A percentile compares a stretch with the other conserved stretches of the same genome.
Conservation (phyloP, 2,888 invertebrate genomes). For the Gastracanthus pulcherrimus region DNA sequence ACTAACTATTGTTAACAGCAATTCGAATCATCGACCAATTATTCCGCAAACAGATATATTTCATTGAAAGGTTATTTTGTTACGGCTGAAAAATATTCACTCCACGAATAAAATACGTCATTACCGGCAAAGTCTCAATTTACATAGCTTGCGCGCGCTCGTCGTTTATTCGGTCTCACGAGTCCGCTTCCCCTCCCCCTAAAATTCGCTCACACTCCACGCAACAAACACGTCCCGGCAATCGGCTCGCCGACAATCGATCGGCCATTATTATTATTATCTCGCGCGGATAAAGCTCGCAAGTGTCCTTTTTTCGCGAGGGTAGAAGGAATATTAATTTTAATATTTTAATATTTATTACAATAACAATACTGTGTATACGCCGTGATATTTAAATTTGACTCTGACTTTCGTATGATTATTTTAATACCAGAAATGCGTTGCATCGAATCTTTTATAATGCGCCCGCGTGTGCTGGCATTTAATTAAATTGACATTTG, state of each 20-base stretch:
- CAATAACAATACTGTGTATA: too few species aligned
- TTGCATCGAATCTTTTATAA: too few species aligned
- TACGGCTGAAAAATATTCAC: background rate
- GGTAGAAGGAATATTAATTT: background rate
- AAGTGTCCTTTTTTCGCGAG: too few species aligned
- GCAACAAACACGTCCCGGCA: too few species aligned
- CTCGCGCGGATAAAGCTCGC: background rate
- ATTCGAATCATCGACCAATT: background rate
- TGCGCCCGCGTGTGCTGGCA: too few species aligned
- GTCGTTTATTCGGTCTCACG: background rate
- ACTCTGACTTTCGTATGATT: too few species aligned
- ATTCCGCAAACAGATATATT: background rate
- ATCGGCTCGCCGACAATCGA: slow-evolving; percentile 6
- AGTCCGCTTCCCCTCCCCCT: background rate
- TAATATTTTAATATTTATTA: too few species aligned
- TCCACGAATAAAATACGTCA: slow-evolving; percentile 12
- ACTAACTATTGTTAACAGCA: background rate
- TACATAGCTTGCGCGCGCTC: background rate
- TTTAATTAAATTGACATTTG: too few species aligned
- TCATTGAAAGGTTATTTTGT: background rate
- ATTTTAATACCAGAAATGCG: too few species aligned
- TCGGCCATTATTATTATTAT: background rate
- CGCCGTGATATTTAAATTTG: too few species aligned
- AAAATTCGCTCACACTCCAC: background rate
- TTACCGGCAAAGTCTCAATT: slow-evolving; percentile 29